phyloP scores from a whole-genome alignment of 2,888 invertebrate genomes.

The Amphipyra tragopoginis region DNA sequence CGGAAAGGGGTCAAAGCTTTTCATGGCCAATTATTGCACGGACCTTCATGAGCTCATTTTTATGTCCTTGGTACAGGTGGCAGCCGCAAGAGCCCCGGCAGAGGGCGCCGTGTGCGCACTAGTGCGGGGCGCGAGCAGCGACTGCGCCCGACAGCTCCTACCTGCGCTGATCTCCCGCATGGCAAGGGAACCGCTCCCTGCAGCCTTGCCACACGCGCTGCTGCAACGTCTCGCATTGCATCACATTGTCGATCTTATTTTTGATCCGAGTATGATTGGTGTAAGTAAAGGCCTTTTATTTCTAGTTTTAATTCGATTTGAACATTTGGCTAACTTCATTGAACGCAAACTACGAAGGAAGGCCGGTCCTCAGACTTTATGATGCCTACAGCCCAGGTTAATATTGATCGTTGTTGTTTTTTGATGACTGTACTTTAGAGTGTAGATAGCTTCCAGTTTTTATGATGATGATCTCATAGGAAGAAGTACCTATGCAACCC shows the following conservation, averaged over 20 bases:
- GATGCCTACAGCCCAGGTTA: too few species aligned
- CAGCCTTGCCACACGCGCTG: conserved; percentile 85
- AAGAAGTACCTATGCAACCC: too few species aligned
- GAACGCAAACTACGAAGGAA: too few species aligned
- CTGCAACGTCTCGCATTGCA: conserved; percentile 82
- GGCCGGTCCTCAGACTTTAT: too few species aligned
- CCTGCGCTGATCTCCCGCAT: conserved; percentile 84
- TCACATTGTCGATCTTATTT: conserved; percentile 82
- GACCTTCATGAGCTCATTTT: not conserved
- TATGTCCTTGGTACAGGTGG: conserved; percentile 68
- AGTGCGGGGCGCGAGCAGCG: conserved; percentile 77
- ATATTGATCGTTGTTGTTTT: too few species aligned
- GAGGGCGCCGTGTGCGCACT: conserved; percentile 86
- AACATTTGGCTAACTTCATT: too few species aligned
- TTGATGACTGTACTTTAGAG: too few species aligned
- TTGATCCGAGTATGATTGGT: conserved; percentile 80
- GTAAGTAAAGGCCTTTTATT: conserved; percentile 63
- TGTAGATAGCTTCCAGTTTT: too few species aligned
- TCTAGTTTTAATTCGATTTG: too few species aligned
- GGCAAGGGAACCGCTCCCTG: conserved; percentile 86
- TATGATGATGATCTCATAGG: too few species aligned
- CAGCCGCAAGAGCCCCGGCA: conserved; percentile 82
- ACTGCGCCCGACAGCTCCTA: conserved; percentile 78
- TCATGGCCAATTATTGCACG: not conserved
- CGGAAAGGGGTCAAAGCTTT: not conserved